Evolutionary conservation across 2,113 vertebrate genomes (phyloP).

Genomic region (Nesogale talazaci): DNA sequence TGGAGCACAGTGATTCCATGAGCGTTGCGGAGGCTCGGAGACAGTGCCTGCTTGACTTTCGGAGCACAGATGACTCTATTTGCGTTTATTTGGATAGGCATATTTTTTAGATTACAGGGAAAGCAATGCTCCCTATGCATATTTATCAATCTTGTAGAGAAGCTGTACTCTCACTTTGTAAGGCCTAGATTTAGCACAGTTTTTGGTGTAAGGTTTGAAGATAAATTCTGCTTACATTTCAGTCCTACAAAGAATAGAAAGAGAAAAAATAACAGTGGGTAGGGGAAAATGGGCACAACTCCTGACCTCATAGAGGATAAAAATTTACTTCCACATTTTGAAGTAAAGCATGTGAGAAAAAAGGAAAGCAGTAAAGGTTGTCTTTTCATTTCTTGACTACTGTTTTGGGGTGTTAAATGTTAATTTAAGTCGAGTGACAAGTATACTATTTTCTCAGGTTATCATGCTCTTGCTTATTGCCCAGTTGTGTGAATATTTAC

Average conservation of each 20-base stretch:
- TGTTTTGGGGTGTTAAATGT: not conserved
- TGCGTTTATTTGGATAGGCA: not conserved
- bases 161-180: not conserved
- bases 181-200: not conserved
- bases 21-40: slow-evolving; percentile 43
- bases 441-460: not conserved
- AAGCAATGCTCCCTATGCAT: not conserved
- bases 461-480: not conserved
- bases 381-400: not conserved
- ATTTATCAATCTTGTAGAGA: slow-evolving; percentile 23
- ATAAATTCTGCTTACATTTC: not conserved
- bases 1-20: slow-evolving; percentile 32
- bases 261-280: not conserved
- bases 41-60: slow-evolving; percentile 44
- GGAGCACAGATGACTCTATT: not conserved
- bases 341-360: not conserved
- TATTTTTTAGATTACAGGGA: not conserved
- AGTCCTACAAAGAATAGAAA: not conserved
- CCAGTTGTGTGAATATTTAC: not conserved
- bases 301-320: slow-evolving; percentile 28
- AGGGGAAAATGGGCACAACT: not conserved
- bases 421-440: not conserved
- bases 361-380: not conserved
- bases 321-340: not conserved
- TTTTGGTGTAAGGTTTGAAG: slow-evolving; percentile 15